Evolutionary conservation across 2,797 vertebrate genomes (phyloP).

Genomic region (Pitangus sulphuratus): DNA sequence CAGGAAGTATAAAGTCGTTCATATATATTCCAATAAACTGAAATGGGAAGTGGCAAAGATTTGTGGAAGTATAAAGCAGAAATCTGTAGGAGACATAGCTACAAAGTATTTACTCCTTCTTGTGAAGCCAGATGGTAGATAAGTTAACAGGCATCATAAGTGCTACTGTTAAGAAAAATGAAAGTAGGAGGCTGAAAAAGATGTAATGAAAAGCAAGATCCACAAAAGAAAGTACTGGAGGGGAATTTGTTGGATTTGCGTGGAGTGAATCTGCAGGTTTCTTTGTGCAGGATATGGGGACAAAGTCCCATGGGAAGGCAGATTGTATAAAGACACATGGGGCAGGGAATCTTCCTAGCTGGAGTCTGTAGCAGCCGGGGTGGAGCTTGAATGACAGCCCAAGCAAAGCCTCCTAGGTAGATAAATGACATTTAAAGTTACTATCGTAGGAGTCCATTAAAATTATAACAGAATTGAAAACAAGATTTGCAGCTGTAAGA

Average conservation of each 20-base stretch:
- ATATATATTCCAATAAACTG: not conserved
- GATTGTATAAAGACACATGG: rapidly evolving
- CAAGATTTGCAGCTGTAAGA: not conserved
- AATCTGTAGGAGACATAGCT: not conserved
- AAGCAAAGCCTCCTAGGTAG: not conserved
- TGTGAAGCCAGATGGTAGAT: not conserved
- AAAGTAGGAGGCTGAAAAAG: not conserved
- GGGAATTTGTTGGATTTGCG: not conserved
- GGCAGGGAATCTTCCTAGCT: not conserved
- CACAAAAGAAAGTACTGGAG: not conserved
- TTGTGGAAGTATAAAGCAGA: not conserved
- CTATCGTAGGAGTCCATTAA: not conserved
- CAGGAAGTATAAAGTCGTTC: not conserved
- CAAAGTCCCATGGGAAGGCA: not conserved
- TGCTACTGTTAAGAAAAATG: not conserved
- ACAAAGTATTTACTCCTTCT: not conserved
- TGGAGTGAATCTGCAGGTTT: not conserved
- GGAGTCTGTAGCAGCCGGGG: not conserved
- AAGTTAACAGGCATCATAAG: not conserved
- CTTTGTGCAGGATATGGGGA: not conserved
- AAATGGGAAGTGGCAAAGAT: not conserved
- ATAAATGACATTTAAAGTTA: not conserved
- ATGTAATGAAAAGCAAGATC: not conserved
- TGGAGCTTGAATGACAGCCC: not conserved
- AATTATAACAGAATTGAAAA: not conserved